Percentiles rank a stretch among this genome's conserved stretches.
Conservation (phyloP, 2,113 vertebrate genomes). For the Neolamprologus caudopunctatus region DNA sequence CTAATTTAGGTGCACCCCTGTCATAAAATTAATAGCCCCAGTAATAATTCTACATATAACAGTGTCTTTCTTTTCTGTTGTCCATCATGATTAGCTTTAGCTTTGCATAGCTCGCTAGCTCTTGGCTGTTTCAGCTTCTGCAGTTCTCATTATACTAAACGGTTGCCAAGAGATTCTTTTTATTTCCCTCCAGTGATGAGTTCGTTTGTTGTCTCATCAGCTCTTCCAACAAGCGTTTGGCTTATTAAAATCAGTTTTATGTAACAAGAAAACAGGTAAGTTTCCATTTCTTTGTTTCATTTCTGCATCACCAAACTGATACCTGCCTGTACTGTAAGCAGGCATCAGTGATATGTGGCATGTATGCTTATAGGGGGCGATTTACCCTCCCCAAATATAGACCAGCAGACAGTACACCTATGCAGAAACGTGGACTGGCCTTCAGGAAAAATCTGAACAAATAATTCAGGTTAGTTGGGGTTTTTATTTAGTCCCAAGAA, state of each 20-base stretch:
- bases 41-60: not conserved
- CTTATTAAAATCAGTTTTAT: not conserved
- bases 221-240: not conserved
- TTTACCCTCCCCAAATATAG: not conserved
- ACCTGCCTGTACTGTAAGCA: not conserved
- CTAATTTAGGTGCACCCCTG: not conserved
- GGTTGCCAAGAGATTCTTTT: not conserved
- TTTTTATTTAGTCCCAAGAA: not conserved
- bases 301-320: not conserved
- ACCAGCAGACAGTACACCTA: rapidly evolving
- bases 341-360: not conserved
- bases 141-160: not conserved
- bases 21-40: not conserved
- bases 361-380: not conserved
- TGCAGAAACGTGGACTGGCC: not conserved
- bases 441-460: not conserved
- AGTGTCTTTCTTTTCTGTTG: not conserved
- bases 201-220: not conserved
- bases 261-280: not conserved
- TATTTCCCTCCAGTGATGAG: not conserved
- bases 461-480: not conserved
- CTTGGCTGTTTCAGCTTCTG: not conserved
- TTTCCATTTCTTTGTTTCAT: not conserved
- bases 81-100: not conserved
- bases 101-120: not conserved